Evolutionary conservation across 2,888 invertebrate species (phyloP), one percentile per base, ranked within the genome.

Genomic region (Homarus gammarus): DNA sequence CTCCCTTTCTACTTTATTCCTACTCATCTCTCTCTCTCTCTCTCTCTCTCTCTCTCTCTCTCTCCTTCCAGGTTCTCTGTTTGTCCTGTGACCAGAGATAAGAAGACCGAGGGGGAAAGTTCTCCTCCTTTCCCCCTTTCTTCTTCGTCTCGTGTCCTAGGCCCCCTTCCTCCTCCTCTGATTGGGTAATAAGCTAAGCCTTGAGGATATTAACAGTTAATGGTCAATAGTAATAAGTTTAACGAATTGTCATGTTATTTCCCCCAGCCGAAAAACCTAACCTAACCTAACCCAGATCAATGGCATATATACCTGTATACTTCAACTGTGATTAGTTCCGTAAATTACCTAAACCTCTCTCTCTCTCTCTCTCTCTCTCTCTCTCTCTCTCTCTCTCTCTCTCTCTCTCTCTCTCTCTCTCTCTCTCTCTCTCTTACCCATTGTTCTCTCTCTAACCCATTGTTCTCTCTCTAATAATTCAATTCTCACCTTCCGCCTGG

Each of bases 381-480:
- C 27, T 68, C 68, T n/a, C 68, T 68, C n/a, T 68, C 68, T 68
- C 68, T n/a, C 31, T 68, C 68, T 70, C 70, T 3, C 70, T 70
- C 70, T 70, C 36, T 27, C 27, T 15, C 27, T 27, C 27, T 22
- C 31, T 70, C 70, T 70, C 70, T 12, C 36, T 70, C 27, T 18
- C 33, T 70, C 36, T 27, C 22, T 0, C 70, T 18, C 3, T 22
- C 70, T 27, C 18, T 70, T 36, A 31, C 36, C 70, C 31, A 68
- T 49, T 33, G 18, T 72, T 33, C 27, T 31, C 31, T 10, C n/a
- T 38, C 5, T n/a, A 2, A 61, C 1, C 49, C 15, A 49, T 8
- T 49, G 49, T 49, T 49, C 49, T 12, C 49, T 49, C 10, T n/a
- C n/a, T n/a, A 49, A 0, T 10, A 15, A 15, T 12, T 49, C 15